Evolutionary conservation across 1,140 invertebrate species (phyloP).

Genomic region (Drosophila ercepeae): DNA sequence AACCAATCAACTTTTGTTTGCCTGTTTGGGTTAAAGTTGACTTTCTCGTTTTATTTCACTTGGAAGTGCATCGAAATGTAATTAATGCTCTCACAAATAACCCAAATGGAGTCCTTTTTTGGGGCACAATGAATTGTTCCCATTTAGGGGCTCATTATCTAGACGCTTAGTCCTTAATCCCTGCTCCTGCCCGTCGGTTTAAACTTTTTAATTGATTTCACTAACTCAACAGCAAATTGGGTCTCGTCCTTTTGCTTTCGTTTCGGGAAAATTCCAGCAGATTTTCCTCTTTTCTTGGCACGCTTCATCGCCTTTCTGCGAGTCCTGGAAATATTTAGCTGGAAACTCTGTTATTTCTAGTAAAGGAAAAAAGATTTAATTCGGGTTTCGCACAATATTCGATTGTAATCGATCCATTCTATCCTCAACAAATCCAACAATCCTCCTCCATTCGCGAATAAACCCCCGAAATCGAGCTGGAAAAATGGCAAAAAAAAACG

Average conservation of each 20-base stretch:
- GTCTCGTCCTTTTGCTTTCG: constrained; percentile 13
- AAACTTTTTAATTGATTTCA: constrained; percentile 78
- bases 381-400: no score
- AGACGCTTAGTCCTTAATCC: constrained; percentile 64
- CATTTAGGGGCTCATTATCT: constrained; percentile 56
- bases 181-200: constrained; percentile 46
- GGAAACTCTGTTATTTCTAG: not conserved
- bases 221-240: constrained; percentile 36
- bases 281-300: constrained; percentile 24
- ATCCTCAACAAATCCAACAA: not conserved
- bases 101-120: constrained; percentile 19
- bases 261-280: not conserved
- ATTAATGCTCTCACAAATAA: constrained; percentile 53
- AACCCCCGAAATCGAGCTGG: not conserved
- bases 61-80: constrained; percentile 57
- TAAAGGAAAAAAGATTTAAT: not conserved
- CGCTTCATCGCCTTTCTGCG: constrained; percentile 49
- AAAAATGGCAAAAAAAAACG: not conserved
- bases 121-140: constrained; percentile 24
- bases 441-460: not conserved
- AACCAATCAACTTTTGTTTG: constrained; percentile 30
- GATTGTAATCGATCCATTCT: not conserved
- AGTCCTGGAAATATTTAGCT: not conserved
- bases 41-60: not conserved
- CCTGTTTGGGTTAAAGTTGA: not conserved